Evolutionary conservation across 2,797 vertebrate genomes (phyloP).

Genomic region (Poecilia gillii): DNA sequence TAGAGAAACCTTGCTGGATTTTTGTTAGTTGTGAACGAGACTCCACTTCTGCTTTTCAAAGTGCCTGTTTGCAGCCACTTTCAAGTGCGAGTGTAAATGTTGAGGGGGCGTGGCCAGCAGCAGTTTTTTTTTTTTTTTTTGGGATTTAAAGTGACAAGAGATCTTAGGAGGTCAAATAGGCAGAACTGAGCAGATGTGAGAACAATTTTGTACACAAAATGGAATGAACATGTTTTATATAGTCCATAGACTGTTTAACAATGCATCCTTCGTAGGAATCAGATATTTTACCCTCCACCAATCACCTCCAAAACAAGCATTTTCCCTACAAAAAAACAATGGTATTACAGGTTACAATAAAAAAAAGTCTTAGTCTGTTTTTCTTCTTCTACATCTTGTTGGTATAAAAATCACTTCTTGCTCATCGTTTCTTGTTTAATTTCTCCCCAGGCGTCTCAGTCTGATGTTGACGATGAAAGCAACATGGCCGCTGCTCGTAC

Average conservation of each 20-base stretch:
- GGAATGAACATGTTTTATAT: too few species aligned
- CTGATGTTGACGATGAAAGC: slow-evolving; percentile 48
- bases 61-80: too few species aligned
- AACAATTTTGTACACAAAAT: too few species aligned
- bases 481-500: slow-evolving; percentile 53
- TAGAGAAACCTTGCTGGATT: too few species aligned
- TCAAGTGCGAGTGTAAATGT: too few species aligned
- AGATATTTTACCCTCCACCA: background rate
- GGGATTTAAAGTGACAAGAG: too few species aligned
- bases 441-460: slow-evolving; percentile 19
- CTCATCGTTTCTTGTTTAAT: slow-evolving; percentile 3
- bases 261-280: background rate
- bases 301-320: background rate
- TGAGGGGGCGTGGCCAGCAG: too few species aligned
- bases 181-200: too few species aligned
- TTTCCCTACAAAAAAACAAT: background rate
- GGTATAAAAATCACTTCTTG: background rate
- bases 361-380: background rate
- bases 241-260: background rate
- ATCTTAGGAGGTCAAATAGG: too few species aligned
- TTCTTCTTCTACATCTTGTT: background rate
- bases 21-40: too few species aligned
- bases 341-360: background rate
- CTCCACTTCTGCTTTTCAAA: too few species aligned
- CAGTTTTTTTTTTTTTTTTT: too few species aligned